These are phyloP conservation scores for Bombus balteatus DNA, from an alignment of 1,140 invertebrate genomes.

Conservation along the genomic window DNA sequence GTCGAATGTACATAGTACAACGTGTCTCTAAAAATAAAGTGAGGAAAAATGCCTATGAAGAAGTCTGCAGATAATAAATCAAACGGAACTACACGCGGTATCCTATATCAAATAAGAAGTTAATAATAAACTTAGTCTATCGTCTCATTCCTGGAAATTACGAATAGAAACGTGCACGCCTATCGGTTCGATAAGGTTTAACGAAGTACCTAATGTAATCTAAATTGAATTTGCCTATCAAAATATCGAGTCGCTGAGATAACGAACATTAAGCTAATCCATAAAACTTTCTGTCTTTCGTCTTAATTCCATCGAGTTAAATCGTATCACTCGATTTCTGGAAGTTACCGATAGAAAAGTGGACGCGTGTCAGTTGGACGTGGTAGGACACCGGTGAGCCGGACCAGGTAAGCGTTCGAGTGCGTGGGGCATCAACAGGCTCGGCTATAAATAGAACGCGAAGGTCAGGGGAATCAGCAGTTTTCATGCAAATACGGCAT, in stretches of 20 bases:
- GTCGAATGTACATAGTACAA: background rate
- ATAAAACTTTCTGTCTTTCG: no score
- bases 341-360: background rate
- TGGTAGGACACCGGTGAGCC: conserved; percentile 16
- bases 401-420: conserved; percentile 60
- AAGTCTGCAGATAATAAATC: background rate
- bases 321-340: background rate
- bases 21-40: background rate
- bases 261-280: no score
- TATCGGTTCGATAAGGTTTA: no score
- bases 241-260: no score
- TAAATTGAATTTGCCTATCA: no score
- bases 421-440: conserved; percentile 64
- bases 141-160: background rate
- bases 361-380: conserved; percentile 13
- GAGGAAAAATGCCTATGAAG: background rate
- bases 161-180: background rate
- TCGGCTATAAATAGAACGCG: conserved; percentile 65
- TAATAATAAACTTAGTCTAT: background rate
- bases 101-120: background rate
- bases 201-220: no score
- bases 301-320: background rate
- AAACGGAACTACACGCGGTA: background rate
- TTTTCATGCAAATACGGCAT: conserved; percentile 76
- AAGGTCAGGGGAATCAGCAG: conserved; percentile 76